Evolutionary conservation across 2,113 vertebrate species (phyloP).

Genomic region (Orycteropus afer): DNA sequence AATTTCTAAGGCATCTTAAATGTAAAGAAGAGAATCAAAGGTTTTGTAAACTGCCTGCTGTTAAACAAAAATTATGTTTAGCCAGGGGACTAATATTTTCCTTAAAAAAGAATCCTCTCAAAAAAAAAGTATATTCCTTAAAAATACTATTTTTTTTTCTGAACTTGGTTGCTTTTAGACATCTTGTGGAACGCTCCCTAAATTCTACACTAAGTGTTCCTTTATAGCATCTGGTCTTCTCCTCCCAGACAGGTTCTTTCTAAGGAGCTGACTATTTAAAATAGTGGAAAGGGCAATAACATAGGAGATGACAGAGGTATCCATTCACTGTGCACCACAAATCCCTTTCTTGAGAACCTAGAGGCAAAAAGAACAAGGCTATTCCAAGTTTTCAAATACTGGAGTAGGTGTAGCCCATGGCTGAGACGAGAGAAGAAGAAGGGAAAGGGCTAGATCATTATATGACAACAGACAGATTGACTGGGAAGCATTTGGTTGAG

Average conservation of each 20-base stretch:
- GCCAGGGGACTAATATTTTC: background rate
- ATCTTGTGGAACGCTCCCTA: background rate
- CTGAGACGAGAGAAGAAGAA: background rate
- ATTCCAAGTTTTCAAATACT: background rate
- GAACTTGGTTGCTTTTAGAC: background rate
- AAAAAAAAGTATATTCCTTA: background rate
- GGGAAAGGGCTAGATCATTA: background rate
- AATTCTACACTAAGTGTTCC: background rate
- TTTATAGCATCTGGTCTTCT: background rate
- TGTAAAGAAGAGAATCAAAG: background rate
- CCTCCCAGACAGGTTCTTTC: background rate
- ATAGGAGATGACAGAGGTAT: background rate
- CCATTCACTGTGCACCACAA: background rate
- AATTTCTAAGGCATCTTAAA: background rate
- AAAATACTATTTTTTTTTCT: background rate
- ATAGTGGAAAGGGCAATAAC: background rate
- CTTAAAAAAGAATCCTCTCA: background rate
- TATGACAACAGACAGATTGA: too few relatives aligned
- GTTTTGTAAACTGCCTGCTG: background rate
- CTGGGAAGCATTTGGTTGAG: background rate
- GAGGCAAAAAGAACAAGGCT: background rate
- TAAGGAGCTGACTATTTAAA: background rate
- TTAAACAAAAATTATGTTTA: background rate
- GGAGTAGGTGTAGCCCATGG: background rate
- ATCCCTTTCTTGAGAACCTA: background rate